A percentile compares a stretch with the other conserved stretches of the same genome.
These are phyloP conservation scores for Cygnus atratus DNA, from an alignment of 2,113 vertebrate genomes.

Conservation along the genomic window DNA sequence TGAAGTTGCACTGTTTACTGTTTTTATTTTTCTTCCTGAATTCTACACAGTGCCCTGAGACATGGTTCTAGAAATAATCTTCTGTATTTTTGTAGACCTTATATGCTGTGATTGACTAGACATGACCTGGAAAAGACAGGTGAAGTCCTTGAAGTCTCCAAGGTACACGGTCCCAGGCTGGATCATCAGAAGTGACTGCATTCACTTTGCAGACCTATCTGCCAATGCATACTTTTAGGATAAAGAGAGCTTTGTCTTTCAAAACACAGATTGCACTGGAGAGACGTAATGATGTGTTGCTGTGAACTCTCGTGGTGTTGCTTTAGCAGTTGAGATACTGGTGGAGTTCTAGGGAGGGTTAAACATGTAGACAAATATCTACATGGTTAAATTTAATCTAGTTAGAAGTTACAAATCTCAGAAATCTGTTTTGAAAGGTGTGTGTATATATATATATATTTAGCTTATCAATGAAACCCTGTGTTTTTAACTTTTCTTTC, in stretches of 20 bases:
- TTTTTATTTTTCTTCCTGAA: neutral
- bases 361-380: neutral
- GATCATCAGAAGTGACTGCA: neutral
- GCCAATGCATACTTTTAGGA: neutral
- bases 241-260: neutral
- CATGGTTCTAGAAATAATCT: neutral
- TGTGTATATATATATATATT: too few species aligned
- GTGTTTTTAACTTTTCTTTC: neutral
- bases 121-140: neutral
- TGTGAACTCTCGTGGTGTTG: neutral
- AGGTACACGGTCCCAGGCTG: neutral
- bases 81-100: neutral
- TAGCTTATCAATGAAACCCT: neutral
- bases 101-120: neutral
- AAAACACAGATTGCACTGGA: fast-evolving
- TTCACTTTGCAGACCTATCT: neutral
- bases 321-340: neutral
- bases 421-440: neutral
- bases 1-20: neutral
- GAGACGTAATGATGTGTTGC: neutral
- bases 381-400: neutral
- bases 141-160: neutral
- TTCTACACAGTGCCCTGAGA: neutral
- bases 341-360: neutral
- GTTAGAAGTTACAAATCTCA: neutral